A percentile compares a stretch with the other conserved stretches of the same genome.
phyloP scores from a whole-genome alignment of 1,140 invertebrate genomes.

The Phortica variegata region DNA sequence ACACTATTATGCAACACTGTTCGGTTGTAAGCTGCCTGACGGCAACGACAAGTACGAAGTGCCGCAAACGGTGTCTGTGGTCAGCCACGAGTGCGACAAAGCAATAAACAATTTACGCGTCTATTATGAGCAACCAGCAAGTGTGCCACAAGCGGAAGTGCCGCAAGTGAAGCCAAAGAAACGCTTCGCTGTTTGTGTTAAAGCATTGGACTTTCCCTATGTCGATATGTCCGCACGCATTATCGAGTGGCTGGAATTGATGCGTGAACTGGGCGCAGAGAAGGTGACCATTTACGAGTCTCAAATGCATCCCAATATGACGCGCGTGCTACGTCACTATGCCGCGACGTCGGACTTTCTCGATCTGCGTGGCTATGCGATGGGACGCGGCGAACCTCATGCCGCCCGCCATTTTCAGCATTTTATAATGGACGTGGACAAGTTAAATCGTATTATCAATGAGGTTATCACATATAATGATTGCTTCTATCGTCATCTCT shows the following conservation, averaged over 20 bases:
- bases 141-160: background rate
- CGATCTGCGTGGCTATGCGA: no score
- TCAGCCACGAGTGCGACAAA: constrained; percentile 71
- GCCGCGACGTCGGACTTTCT: background rate
- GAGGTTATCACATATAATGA: constrained; percentile 94
- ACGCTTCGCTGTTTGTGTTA: constrained; percentile 90
- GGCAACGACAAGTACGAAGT: constrained; percentile 64
- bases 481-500: constrained; percentile 87
- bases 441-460: no score
- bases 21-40: constrained; percentile 80
- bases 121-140: constrained; percentile 64
- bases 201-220: constrained; percentile 85
- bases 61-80: constrained; percentile 81
- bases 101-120: constrained; percentile 80
- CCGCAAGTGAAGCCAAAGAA: background rate
- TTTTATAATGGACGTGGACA: no score
- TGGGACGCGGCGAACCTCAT: no score
- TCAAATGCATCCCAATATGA: constrained; percentile 85
- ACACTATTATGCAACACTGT: constrained; percentile 78
- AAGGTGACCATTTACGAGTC: constrained; percentile 90
- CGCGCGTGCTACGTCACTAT: constrained; percentile 68
- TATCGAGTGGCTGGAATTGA: constrained; percentile 93
- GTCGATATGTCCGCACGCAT: constrained; percentile 83
- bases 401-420: no score
- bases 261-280: constrained; percentile 80